Conservation (phyloP, 1,140 invertebrate genomes). For the Eumaeus atala region DNA sequence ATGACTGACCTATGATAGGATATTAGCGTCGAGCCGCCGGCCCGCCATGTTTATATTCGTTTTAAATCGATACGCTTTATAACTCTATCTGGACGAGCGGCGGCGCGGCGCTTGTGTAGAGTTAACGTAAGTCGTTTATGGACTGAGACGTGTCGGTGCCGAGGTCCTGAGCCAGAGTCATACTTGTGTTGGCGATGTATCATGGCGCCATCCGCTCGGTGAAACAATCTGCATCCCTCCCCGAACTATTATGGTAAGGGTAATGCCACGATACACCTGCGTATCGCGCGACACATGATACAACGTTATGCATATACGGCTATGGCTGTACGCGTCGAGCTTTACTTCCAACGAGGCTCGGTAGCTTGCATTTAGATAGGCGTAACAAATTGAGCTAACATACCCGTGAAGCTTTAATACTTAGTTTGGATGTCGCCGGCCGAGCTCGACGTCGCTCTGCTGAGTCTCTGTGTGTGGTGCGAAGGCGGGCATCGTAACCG, state of each 20-base stretch:
- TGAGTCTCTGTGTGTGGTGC: constrained; percentile 16
- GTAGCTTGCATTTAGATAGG: constrained; percentile 67
- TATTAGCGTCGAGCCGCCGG: constrained; percentile 27
- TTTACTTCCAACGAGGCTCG: constrained; percentile 32
- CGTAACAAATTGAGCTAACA: constrained; percentile 65
- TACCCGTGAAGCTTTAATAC: constrained; percentile 60
- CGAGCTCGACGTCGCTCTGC: constrained; percentile 21
- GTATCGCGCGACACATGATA: too few species aligned
- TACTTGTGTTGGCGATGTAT: too few species aligned
- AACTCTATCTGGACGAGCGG: constrained; percentile 34
- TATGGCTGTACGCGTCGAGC: too few species aligned
- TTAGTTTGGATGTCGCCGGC: constrained; percentile 16
- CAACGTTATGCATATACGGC: too few species aligned
- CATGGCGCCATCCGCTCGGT: too few species aligned
- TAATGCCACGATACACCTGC: too few species aligned
- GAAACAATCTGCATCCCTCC: too few species aligned
- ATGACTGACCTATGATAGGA: constrained; percentile 34
- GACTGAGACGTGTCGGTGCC: constrained; percentile 41
- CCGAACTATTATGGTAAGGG: too few species aligned
- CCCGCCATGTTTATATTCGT: constrained; percentile 46
- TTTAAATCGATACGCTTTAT: constrained; percentile 63
- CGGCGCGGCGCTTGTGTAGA: constrained; percentile 43
- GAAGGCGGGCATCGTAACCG: constrained; percentile 49
- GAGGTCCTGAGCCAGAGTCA: constrained; percentile 26
- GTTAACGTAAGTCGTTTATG: constrained; percentile 42